Conservation (phyloP, 2,888 invertebrate species). For the Sepioteuthis lessoniana region DNA sequence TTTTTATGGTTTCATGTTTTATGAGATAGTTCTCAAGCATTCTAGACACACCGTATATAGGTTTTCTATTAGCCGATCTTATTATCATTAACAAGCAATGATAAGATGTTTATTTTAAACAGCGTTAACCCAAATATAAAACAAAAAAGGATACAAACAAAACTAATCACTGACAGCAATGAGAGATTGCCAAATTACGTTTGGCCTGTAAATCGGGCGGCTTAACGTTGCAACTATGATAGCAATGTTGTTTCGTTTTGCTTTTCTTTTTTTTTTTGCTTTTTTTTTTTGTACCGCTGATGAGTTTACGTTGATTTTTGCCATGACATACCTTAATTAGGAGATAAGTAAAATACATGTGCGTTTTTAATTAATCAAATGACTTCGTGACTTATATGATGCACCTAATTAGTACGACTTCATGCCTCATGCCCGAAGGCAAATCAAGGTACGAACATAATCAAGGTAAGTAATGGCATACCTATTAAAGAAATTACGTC, state of each 20-base stretch:
- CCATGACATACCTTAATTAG: not conserved
- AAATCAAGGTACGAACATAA: not conserved
- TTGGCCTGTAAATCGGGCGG: not conserved
- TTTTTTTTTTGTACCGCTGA: not conserved
- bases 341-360: not conserved
- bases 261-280: too few relatives aligned
- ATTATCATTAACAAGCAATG: not conserved
- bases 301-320: not conserved
- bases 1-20: too few relatives aligned
- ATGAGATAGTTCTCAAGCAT: too few relatives aligned
- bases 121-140: not conserved
- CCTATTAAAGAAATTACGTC: not conserved
- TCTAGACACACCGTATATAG: too few relatives aligned
- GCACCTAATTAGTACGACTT: not conserved
- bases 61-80: too few relatives aligned
- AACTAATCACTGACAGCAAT: not conserved
- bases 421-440: slow-evolving; percentile 11
- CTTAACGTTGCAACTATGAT: not conserved
- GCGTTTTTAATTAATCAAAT: not conserved
- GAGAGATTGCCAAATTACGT: not conserved
- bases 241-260: not conserved
- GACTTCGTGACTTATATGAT: not conserved
- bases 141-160: not conserved
- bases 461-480: not conserved
- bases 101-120: not conserved